Evolutionary conservation across 2,113 vertebrate species (phyloP).

Genomic region (Bufo bufo): DNA sequence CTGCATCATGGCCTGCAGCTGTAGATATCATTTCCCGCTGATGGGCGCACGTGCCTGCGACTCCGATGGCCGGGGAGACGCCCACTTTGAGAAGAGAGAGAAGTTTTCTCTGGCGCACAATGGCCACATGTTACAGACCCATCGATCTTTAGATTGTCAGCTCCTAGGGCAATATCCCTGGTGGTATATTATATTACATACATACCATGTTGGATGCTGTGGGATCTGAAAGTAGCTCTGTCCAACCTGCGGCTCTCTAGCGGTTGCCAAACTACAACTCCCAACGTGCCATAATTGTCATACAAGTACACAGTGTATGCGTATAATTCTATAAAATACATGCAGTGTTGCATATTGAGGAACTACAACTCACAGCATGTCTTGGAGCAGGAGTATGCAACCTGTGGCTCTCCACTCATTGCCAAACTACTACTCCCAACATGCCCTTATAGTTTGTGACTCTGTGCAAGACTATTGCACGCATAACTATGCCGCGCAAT

Average conservation of each 20-base stretch:
- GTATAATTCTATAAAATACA: neutral
- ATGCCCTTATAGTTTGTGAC: neutral
- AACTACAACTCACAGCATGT: neutral
- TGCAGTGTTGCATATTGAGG: neutral
- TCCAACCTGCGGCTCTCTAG: no score
- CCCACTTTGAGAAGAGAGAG: neutral
- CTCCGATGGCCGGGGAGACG: slow-evolving; percentile 4
- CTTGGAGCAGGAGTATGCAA: neutral
- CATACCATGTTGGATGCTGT: no score
- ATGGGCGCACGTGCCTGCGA: slow-evolving; percentile 5
- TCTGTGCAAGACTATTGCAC: no score
- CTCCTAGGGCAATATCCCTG: neutral
- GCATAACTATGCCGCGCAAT: neutral
- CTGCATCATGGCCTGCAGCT: neutral
- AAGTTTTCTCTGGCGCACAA: neutral
- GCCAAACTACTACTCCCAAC: neutral
- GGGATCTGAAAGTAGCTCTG: no score
- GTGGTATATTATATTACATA: neutral
- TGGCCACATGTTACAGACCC: neutral
- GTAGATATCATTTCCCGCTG: neutral
- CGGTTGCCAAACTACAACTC: neutral
- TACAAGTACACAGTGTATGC: neutral
- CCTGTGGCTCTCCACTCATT: neutral
- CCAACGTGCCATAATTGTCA: neutral
- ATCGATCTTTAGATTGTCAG: neutral